A percentile compares a stretch with the other conserved stretches of the same genome.
phyloP scores from a whole-genome alignment of 2,797 vertebrate species.

The Enteromius paludinosus region DNA sequence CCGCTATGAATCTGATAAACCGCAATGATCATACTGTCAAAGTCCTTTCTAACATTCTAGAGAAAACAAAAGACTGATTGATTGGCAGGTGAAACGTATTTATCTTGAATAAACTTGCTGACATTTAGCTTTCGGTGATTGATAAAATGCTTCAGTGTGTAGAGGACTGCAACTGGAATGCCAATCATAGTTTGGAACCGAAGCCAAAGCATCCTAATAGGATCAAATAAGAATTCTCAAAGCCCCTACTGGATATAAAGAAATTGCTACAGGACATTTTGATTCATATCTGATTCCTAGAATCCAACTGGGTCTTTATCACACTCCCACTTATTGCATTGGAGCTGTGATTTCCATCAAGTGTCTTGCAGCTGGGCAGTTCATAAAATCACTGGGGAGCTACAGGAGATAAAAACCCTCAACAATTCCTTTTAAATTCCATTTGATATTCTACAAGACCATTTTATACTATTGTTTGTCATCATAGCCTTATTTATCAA shows the following conservation, averaged over 20 bases:
- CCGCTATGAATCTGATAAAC: neutral
- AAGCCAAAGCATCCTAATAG: neutral
- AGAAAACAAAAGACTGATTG: neutral
- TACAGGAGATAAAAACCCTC: neutral
- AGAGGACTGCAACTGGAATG: neutral
- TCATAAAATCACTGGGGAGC: neutral
- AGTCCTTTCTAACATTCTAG: neutral
- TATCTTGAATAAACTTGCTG: neutral
- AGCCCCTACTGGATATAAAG: neutral
- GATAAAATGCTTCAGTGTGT: constrained; percentile 18
- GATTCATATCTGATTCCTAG: neutral
- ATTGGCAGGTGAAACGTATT: neutral
- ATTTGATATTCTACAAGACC: neutral
- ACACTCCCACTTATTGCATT: neutral
- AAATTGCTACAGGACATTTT: neutral
- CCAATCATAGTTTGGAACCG: constrained; percentile 1
- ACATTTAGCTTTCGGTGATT: constrained; percentile 25
- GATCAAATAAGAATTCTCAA: neutral
- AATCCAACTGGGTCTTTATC: neutral
- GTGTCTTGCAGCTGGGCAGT: neutral
- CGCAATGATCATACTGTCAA: neutral
- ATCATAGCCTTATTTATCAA: neutral
- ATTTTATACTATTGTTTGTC: neutral
- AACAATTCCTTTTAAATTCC: neutral
- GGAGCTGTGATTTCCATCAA: neutral